Conservation (phyloP, 2,888 invertebrate species). For the Rotaria socialis region DNA sequence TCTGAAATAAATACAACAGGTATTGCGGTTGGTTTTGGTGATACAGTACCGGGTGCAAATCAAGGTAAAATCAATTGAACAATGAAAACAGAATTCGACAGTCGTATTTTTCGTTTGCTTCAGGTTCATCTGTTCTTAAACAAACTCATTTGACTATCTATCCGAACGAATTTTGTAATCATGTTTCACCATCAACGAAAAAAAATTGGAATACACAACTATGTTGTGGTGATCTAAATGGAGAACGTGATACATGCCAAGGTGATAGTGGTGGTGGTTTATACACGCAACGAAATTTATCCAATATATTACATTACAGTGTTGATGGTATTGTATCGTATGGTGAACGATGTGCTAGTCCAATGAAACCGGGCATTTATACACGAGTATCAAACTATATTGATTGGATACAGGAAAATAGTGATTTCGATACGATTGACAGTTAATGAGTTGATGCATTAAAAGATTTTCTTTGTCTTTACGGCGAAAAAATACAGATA, state of each 20-base stretch:
- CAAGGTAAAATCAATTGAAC: not conserved
- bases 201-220: constrained; percentile 45
- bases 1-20: constrained; percentile 7
- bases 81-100: not conserved
- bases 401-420: constrained; percentile 7
- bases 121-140: constrained; percentile 16
- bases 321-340: constrained; percentile 43
- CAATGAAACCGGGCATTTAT: constrained; percentile 39
- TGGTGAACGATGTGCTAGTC: constrained; percentile 43
- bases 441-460: not conserved
- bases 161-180: not conserved
- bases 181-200: constrained; percentile 7
- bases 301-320: not conserved
- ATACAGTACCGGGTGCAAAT: not conserved
- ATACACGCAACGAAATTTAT: constrained; percentile 20
- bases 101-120: no score
- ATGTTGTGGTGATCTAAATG: constrained; percentile 43
- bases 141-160: constrained; percentile 37
- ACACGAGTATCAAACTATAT: not conserved
- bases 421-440: not conserved
- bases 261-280: constrained; percentile 45
- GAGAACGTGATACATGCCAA: constrained; percentile 44
- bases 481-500: no score
- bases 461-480: no score
- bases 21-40: not conserved